Evolutionary conservation across 2,888 invertebrate genomes (phyloP), one percentile per base, ranked within the genome.

Genomic region (Argyresthia albistria): DNA sequence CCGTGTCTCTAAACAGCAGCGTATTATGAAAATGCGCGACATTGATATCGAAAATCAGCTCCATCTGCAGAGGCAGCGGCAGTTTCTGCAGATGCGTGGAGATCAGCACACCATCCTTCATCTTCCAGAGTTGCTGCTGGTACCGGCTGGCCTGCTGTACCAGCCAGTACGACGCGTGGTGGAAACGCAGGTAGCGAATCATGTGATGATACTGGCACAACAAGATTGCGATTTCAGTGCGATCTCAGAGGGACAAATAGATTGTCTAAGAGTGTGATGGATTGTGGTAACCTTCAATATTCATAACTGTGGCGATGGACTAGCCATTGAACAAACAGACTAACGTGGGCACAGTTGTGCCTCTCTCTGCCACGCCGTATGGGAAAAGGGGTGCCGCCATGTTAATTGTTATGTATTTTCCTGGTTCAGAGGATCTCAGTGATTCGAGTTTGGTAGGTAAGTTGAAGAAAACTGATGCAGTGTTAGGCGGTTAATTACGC

Each of bases 11-110:
- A 61, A 87, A 80, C 11, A 87, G 58, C 52, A 83, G 53, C 0
- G 84, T 76, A 50, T 73, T 74, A 60, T 84, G 83, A 54, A 86
- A 82, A 56, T 76, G 72, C 15, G 70, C 73, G 11, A 87, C 77
- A 53, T 84, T 87, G 42, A 86, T 81, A 56, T 88, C 87, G 53
- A 84, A 88, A 42, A 86, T 81, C 12, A 87, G 70, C 58, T 88
- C 87, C 80, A 80, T 86, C 57, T 79, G 81, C 53, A 88, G 57
- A 0, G 84, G 68, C 1, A 72, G 57, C 0, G 87, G 87, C 12
- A 87, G 62, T 53, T 74, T 70, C 25, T 73, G 59, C 12, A 86
- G 62, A 52, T 79, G 71, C 1, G 65, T 42, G 0, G 80, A 76
- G 1, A 59, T 64, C 3, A 83, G 61, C 1, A 87, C 63, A 0